Conservation (phyloP, 2,113 vertebrate genomes). For the Mus pahari region DNA sequence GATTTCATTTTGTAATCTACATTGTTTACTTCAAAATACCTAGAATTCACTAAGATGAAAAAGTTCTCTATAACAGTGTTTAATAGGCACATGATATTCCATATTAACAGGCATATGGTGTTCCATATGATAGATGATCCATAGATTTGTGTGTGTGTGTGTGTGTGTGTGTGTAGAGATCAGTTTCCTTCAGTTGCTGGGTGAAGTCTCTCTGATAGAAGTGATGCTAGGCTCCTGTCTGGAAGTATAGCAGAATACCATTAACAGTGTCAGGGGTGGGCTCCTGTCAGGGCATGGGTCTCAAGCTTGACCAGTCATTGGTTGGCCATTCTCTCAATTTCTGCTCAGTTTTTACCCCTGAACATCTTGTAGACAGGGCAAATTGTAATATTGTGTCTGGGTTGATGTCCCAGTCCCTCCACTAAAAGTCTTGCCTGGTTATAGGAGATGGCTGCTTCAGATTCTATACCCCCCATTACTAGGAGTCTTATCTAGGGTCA, state of each 20-base stretch:
- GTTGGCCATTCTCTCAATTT: not conserved
- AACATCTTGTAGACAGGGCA: not conserved
- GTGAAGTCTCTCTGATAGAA: not conserved
- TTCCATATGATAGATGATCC: not conserved
- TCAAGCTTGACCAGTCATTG: not conserved
- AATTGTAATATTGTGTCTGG: not conserved
- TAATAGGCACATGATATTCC: no score
- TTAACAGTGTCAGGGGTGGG: not conserved
- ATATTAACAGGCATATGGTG: not conserved
- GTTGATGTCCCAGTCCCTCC: not conserved
- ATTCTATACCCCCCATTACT: not conserved
- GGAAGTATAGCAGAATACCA: not conserved
- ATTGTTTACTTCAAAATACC: slow-evolving; percentile 16
- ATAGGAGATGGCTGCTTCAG: not conserved
- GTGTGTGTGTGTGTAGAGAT: no score
- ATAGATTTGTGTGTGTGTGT: no score
- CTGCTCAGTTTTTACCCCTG: not conserved
- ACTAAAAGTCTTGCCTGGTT: not conserved
- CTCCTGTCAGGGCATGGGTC: not conserved
- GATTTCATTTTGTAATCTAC: not conserved
- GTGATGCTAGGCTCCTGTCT: not conserved
- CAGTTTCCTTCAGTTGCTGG: not conserved
- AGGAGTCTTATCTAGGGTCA: not conserved
- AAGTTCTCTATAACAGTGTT: not conserved
- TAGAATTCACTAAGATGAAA: not conserved